Evolutionary conservation across 2,888 invertebrate genomes (phyloP).

Genomic region (Drosophila lutescens): DNA sequence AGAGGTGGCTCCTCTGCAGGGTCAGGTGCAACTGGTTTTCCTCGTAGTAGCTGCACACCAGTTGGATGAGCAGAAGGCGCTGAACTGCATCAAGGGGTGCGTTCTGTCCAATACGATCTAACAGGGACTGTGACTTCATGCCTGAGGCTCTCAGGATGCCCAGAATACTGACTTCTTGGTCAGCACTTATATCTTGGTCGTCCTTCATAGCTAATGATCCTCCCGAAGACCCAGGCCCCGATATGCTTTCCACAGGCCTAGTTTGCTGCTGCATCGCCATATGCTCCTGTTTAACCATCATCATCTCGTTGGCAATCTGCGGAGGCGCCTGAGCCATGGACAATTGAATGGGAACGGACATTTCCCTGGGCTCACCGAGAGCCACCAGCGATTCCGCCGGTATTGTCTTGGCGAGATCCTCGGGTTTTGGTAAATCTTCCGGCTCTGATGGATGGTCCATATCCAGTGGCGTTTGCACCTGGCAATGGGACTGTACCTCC

Average conservation of each 20-base stretch:
- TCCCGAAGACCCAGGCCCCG: neutral
- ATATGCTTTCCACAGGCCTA: neutral
- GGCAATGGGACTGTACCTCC: conserved; percentile 8
- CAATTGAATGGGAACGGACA: conserved; percentile 38
- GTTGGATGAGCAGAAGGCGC: conserved; percentile 71
- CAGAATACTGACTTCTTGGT: conserved; percentile 56
- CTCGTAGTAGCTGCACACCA: conserved; percentile 78
- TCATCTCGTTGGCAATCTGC: conserved; percentile 21
- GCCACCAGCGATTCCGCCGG: conserved; percentile 59
- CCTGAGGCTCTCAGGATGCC: conserved; percentile 68
- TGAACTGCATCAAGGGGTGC: conserved; percentile 65
- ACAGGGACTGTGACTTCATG: conserved; percentile 56
- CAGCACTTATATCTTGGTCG: conserved; percentile 19
- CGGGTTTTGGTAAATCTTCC: neutral
- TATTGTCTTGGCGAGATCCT: conserved; percentile 19
- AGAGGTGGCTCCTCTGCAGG: conserved; percentile 71
- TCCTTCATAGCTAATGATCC: conserved; percentile 28
- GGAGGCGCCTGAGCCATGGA: conserved; percentile 10
- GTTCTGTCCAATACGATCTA: conserved; percentile 66
- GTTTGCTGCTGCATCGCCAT: conserved; percentile 38
- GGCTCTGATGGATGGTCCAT: neutral
- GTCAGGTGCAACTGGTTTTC: conserved; percentile 76
- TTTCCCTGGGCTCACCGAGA: conserved; percentile 46
- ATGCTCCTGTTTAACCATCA: conserved; percentile 16
- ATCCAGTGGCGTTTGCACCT: neutral